Evolutionary conservation across 2,797 vertebrate genomes (phyloP), one percentile per base, ranked within the genome.

Genomic region (Platalea minor): DNA sequence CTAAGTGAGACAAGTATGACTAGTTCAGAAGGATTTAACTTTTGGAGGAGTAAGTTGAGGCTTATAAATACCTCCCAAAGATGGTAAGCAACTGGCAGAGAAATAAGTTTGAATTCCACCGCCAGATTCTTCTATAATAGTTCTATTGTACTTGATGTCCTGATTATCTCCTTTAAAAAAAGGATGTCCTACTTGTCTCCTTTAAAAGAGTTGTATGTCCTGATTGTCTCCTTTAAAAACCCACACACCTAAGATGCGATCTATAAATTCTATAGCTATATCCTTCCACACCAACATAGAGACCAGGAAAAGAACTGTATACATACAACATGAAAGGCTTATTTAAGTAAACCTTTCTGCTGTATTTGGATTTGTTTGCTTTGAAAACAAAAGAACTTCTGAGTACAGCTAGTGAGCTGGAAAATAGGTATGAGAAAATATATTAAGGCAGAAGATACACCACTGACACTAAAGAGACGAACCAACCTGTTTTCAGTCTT

Each of bases 21-120:
- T 91, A 89, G 67, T 85, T 93, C 67, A 92, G 89, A 93, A 91
- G 68, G 80, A 91, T 92, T 95, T 93, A 89, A 95, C 81, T 93
- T 95, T 67, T 93, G 81, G 31, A 94, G 57, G 77, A 89, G 63
- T 92, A 85, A 91, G 74, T 81, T 91, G 76, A 75, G 41, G 53
- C 31, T 83, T 93, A 91, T 69, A 84, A 95, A 96, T 93, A 94
- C 37, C 45, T 85, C 43, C 28, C 35, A 87, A 86, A 85, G 75
- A 88, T 43, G 57, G 78, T 75, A 92, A 94, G 78, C 81, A 91
- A 88, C 33, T 77, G 68, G 72, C 82, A 85, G 60, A 92, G 75
- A 93, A 93, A 60, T 53, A 88, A 93, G 56, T 63, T 85, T 83
- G 51, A 92, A 85, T 93, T 96, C 89, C 85, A 77, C 75, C 82